Conservation (phyloP, 2,113 vertebrate species). For the Tragulus kanchil region DNA sequence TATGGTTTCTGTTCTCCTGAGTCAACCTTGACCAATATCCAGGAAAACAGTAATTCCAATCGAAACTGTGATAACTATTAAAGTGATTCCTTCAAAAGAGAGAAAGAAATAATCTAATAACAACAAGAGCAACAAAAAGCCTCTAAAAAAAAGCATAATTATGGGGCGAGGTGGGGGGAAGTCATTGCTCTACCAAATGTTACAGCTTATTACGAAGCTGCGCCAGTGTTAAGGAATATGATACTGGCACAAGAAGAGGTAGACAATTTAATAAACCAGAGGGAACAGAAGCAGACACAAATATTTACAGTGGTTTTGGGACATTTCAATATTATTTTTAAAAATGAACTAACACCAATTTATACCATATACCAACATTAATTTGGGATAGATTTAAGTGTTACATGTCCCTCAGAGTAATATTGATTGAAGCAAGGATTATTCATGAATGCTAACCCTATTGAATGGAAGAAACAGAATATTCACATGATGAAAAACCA, state of each 20-base stretch:
- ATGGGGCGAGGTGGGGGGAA: not conserved
- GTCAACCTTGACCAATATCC: not conserved
- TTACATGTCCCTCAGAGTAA: not conserved
- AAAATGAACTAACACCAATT: not conserved
- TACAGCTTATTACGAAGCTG: not conserved
- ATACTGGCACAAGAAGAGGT: not conserved
- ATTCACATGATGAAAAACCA: not conserved
- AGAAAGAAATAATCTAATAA: slow-evolving; percentile 6
- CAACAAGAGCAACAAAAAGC: not conserved
- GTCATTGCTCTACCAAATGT: not conserved
- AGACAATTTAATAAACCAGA: slow-evolving; percentile 2
- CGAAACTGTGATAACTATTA: not conserved
- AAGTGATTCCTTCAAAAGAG: not conserved
- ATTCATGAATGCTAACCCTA: not conserved
- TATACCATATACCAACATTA: not conserved
- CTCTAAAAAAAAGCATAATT: not conserved
- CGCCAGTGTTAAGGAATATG: slow-evolving; percentile 16
- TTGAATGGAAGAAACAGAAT: not conserved
- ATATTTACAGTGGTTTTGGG: not conserved
- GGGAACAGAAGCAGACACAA: slow-evolving; percentile 34
- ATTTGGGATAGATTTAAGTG: not conserved
- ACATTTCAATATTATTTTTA: slow-evolving; percentile 26
- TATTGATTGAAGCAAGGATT: not conserved
- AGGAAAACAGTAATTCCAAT: slow-evolving; percentile 10
- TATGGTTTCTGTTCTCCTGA: slow-evolving; percentile 5